A percentile compares a stretch with the other conserved stretches of the same genome.
phyloP scores from a whole-genome alignment of 2,888 invertebrate genomes.

The Drosophila cyrtoloma region DNA sequence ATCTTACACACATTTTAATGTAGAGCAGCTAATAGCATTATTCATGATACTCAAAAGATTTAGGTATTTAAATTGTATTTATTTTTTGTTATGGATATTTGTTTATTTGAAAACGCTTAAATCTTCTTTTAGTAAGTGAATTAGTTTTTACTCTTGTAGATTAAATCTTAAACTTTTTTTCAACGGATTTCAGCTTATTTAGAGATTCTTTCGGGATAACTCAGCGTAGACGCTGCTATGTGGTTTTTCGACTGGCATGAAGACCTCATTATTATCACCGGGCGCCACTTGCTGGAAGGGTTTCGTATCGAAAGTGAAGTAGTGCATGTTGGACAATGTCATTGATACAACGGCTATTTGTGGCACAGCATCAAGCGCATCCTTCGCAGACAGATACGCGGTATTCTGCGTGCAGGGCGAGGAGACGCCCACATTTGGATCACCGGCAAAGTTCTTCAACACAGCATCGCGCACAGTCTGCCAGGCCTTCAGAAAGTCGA shows the following conservation, averaged over 20 bases:
- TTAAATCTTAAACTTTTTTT: neutral
- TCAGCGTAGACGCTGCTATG: slow-evolving; percentile 91
- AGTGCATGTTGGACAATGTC: slow-evolving; percentile 93
- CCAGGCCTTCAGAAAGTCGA: slow-evolving; percentile 91
- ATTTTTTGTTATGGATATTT: neutral
- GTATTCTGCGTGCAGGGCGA: slow-evolving; percentile 93
- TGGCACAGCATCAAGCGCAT: slow-evolving; percentile 88
- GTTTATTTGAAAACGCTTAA: neutral
- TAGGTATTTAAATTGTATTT: neutral
- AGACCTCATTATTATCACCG: slow-evolving; percentile 89
- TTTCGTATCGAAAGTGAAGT: slow-evolving; percentile 90
- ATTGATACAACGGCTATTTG: slow-evolving; percentile 90
- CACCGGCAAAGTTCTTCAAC: slow-evolving; percentile 91
- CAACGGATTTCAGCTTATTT: slow-evolving; percentile 4
- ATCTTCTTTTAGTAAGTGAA: neutral
- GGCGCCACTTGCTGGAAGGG: slow-evolving; percentile 90
- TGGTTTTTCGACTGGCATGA: slow-evolving; percentile 91
- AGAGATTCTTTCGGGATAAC: slow-evolving; percentile 87
- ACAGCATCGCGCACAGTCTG: slow-evolving; percentile 89
- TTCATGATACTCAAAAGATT: neutral
- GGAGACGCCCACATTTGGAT: slow-evolving; percentile 89
- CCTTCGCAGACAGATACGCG: slow-evolving; percentile 89
- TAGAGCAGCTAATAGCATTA: neutral
- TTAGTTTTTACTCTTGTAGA: neutral
- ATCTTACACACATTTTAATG: neutral